phyloP scores from a whole-genome alignment of 1,140 invertebrate genomes.

The Cardiocondyla obscurior region DNA sequence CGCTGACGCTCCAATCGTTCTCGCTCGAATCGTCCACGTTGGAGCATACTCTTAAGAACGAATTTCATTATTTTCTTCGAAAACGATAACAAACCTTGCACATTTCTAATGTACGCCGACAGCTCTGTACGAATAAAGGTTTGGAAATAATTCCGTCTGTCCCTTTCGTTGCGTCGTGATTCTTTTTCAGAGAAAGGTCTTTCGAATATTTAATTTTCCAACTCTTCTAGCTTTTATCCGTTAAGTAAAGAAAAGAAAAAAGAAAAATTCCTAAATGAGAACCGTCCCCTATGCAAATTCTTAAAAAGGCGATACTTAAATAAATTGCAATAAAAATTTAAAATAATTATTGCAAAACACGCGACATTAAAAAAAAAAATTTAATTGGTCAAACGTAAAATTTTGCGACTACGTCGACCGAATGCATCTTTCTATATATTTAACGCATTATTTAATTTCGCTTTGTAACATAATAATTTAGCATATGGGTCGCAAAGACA shows the following conservation, averaged over 20 bases:
- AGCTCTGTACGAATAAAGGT: constrained; percentile 71
- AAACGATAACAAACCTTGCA: constrained; percentile 61
- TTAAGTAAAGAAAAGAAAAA: neutral
- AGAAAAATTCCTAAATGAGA: no score
- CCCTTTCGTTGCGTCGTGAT: neutral
- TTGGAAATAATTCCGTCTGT: constrained; percentile 57
- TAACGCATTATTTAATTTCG: neutral
- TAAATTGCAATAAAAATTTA: neutral
- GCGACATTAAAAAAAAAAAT: neutral
- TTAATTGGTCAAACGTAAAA: neutral
- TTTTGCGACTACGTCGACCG: neutral
- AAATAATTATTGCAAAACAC: neutral
- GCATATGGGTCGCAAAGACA: neutral
- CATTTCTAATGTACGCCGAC: constrained; percentile 70
- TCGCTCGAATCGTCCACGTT: constrained; percentile 68
- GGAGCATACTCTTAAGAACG: constrained; percentile 55
- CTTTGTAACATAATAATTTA: neutral
- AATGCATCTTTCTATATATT: neutral
- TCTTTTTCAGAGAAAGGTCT: neutral
- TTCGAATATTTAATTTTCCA: neutral
- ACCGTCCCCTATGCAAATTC: neutral
- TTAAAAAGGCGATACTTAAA: neutral
- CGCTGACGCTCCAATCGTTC: constrained; percentile 66
- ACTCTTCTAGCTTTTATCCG: neutral
- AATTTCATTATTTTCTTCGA: constrained; percentile 65